Evolutionary conservation across 2,797 vertebrate species (phyloP).

Genomic region (Catharus ustulatus): DNA sequence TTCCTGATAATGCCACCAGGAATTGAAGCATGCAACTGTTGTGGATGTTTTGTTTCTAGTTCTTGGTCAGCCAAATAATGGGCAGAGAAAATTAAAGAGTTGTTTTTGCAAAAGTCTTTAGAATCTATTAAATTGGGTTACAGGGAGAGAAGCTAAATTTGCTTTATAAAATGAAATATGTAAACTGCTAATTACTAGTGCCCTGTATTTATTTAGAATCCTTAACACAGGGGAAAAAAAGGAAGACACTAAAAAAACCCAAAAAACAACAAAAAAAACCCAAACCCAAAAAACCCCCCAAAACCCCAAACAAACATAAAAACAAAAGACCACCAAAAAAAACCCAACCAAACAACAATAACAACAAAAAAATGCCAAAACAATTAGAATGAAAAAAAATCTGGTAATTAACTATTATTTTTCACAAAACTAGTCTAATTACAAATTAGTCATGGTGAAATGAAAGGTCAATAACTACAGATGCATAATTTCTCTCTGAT

Average conservation of each 20-base stretch:
- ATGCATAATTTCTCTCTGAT: constrained; percentile 81
- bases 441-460: constrained; percentile 77
- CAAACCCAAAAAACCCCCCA: background rate
- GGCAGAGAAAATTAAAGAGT: background rate
- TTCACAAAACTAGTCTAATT: constrained; percentile 80
- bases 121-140: background rate
- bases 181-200: constrained; percentile 20
- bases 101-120: background rate
- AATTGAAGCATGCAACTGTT: background rate
- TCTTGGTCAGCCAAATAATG: background rate
- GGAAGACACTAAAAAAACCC: constrained; percentile 14
- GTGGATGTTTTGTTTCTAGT: background rate
- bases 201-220: constrained; percentile 56
- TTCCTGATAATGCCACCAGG: background rate
- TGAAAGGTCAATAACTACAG: constrained; percentile 82
- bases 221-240: background rate
- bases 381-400: constrained; percentile 76
- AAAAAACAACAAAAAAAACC: background rate
- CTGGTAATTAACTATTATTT: constrained; percentile 78
- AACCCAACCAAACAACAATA: background rate
- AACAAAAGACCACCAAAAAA: background rate
- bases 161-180: constrained; percentile 22
- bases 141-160: background rate
- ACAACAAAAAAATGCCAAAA: constrained; percentile 57
- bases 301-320: no score